These are phyloP conservation scores for Bombus balteatus DNA, from an alignment of 1,140 invertebrate genomes.

Conservation along the genomic window DNA sequence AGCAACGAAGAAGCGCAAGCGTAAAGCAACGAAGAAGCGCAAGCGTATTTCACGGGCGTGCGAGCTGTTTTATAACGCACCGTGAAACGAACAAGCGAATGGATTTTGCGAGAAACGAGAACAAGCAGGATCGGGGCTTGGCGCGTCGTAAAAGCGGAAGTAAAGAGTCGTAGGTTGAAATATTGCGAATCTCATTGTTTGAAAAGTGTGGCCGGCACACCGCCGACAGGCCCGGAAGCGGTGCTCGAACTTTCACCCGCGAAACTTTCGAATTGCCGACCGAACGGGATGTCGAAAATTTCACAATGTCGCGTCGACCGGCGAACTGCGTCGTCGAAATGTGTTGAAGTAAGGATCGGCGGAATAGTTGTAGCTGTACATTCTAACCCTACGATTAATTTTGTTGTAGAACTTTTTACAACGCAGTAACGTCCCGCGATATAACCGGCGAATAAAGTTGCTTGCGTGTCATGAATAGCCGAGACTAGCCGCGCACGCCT, in stretches of 20 bases:
- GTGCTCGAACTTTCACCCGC: constrained; percentile 47
- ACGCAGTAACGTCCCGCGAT: constrained; percentile 5
- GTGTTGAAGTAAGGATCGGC: background rate
- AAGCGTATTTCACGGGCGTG: constrained; percentile 11
- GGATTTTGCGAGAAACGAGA: constrained; percentile 44
- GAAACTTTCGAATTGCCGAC: constrained; percentile 54
- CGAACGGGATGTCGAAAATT: constrained; percentile 48
- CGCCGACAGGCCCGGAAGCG: constrained; percentile 47
- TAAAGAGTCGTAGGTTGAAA: constrained; percentile 38
- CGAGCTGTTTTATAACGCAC: constrained; percentile 23
- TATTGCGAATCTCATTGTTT: constrained; percentile 51
- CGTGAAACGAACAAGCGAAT: constrained; percentile 48
- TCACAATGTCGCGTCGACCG: background rate
- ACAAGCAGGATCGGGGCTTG: constrained; percentile 24
- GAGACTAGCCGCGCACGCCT: background rate
- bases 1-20: no score
- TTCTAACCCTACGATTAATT: constrained; percentile 18
- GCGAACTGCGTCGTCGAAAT: background rate
- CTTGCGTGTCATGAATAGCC: constrained; percentile 27
- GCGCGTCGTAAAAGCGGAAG: constrained; percentile 59
- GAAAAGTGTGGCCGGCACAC: constrained; percentile 9
- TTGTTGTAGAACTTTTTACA: constrained; percentile 42
- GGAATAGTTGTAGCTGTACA: background rate
- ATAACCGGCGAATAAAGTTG: constrained; percentile 18
- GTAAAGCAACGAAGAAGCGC: no score